Conservation (phyloP, 1,140 invertebrate genomes). For the fruit fly (Drosophila melanogaster) region Release_6_plus_ISO1_MT NT_033779.5:17996001-17996500, state of each 20-base stretch:
- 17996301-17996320: conserved; percentile 39
- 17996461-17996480: not conserved
- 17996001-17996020: conserved; percentile 65
- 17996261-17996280: conserved; percentile 34
- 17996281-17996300: not conserved
- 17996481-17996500: too few species aligned
- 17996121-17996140: conserved; percentile 57
- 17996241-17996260: conserved; percentile 34
- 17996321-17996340: conserved; percentile 33
- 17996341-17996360: conserved; percentile 39
- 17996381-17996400: conserved; percentile 17
- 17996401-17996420: not conserved
- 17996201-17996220: conserved; percentile 61
- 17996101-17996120: conserved; percentile 4
- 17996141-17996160: conserved; percentile 69
- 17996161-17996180: conserved; percentile 28
- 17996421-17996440: not conserved
- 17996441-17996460: not conserved
- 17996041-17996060: conserved; percentile 59
- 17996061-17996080: conserved; percentile 60
- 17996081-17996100: conserved; percentile 67
- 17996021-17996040: conserved; percentile 44
- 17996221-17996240: conserved; percentile 62
- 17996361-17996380: conserved; percentile 20
- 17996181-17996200: conserved; percentile 11